Base-by-base conservation (phyloP, 2,888 invertebrate genomes). In the Antheraea assamensis region DNA sequence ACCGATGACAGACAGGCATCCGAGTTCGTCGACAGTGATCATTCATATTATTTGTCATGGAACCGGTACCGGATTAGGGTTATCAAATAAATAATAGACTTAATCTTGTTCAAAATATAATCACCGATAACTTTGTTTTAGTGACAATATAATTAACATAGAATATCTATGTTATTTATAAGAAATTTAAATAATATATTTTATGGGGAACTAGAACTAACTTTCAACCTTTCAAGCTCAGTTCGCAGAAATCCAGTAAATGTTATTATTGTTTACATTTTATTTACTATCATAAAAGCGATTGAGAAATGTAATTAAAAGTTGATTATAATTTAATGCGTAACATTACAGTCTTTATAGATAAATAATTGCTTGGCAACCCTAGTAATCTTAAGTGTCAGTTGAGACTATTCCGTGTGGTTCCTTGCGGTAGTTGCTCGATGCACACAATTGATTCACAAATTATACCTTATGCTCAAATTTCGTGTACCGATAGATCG, bases 11-110 rank as follows among this genome's bases (percentile, higher is more conserved):
- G 80, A 75, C 81, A 82, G 80, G 78, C 78, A 81, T 80, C 78
- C 42, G 85, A 89, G 90, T 89, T 90, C 89, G 87, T 87, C 87
- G 89, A 87, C 90, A 85, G 86, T 82, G 85, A 85, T 89, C 85
- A 85, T 85, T 88, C 81, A 84, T 83, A 83, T 87, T 89, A 86
- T 88, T 89, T 90, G 88, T 90, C 88, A 88, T 85, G 85, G 86
- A 90, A 89, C 90, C 88, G 89, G 90, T 90, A 88, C 82, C 75
- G 71, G 75, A 74, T 70, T 72, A 49, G 75, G 73, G 73, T 77
- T 72, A 58, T 66, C 75, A 42, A 71, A 72, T 73, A 78, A 78
- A 35, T n/a, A 21, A 21, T 66, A 17, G 61, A 24, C 5, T 27
- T 27, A 64, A 64, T 27, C 30, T 27, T 64, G 27, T 30, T 64